Conservation (phyloP, 2,888 invertebrate species). For the Xylocampa areola region DNA sequence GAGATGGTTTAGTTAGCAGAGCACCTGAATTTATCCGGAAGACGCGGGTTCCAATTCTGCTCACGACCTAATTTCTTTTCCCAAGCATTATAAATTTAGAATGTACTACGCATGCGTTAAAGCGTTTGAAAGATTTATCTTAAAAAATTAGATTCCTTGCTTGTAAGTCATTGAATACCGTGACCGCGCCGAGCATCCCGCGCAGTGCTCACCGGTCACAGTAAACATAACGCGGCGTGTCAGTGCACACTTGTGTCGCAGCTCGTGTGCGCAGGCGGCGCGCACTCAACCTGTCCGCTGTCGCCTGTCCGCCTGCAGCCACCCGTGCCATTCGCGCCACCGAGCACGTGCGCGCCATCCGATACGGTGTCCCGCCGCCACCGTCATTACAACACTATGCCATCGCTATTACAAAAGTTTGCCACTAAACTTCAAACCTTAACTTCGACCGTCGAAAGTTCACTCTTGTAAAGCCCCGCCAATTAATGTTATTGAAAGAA, state of each 20-base stretch:
- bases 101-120: too few relatives aligned
- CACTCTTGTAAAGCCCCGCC: not conserved
- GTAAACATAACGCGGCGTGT: not conserved
- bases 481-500: not conserved
- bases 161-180: not conserved
- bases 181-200: not conserved
- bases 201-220: not conserved
- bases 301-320: constrained; percentile 40
- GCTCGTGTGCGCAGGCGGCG: constrained; percentile 4
- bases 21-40: too few relatives aligned
- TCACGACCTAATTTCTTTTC: too few relatives aligned
- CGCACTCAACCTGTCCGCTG: constrained; percentile 28
- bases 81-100: too few relatives aligned
- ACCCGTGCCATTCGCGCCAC: constrained; percentile 65
- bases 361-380: constrained; percentile 58
- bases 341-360: constrained; percentile 67
- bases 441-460: constrained; percentile 8
- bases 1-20: too few relatives aligned
- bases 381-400: constrained; percentile 71
- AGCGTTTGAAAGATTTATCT: too few relatives aligned
- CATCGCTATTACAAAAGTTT: constrained; percentile 64
- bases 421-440: constrained; percentile 28
- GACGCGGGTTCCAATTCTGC: too few relatives aligned
- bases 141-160: too few relatives aligned
- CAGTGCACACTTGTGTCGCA: not conserved